These are phyloP conservation scores for Timandra comae DNA, from an alignment of 2,888 invertebrate species.

Conservation along the genomic window DNA sequence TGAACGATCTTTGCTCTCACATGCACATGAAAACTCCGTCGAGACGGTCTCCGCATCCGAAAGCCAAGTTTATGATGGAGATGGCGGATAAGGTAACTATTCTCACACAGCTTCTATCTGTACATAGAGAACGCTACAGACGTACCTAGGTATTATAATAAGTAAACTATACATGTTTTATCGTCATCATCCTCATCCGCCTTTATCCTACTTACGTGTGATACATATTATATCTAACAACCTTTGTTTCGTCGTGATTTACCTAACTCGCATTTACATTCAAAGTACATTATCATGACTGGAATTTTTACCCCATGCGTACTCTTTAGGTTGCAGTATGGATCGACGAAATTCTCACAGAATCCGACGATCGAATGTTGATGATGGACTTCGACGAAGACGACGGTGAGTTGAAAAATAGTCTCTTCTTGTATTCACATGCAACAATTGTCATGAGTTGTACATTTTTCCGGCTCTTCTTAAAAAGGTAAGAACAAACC, in stretches of 20 bases:
- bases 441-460: conserved; percentile 45
- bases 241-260: no score
- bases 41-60: conserved; percentile 39
- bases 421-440: background rate
- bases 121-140: no score
- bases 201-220: no score
- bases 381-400: conserved; percentile 73
- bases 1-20: conserved; percentile 47
- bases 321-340: conserved; percentile 55
- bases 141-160: no score
- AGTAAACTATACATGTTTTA: no score
- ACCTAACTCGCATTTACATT: no score
- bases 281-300: no score
- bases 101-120: background rate
- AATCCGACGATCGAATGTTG: conserved; percentile 66
- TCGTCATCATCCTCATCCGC: no score
- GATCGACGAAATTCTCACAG: conserved; percentile 63
- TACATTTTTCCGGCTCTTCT: conserved; percentile 9
- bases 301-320: no score
- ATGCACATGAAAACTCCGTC: conserved; percentile 49
- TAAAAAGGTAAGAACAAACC: conserved; percentile 34
- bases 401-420: conserved; percentile 41
- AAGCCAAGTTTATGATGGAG: conserved; percentile 60
- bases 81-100: conserved; percentile 59
- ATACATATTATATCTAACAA: no score